Percentiles rank a stretch among this genome's conserved stretches.
Evolutionary conservation across 1,140 invertebrate genomes (phyloP).

Genomic region (Listronotus oregonensis): DNA sequence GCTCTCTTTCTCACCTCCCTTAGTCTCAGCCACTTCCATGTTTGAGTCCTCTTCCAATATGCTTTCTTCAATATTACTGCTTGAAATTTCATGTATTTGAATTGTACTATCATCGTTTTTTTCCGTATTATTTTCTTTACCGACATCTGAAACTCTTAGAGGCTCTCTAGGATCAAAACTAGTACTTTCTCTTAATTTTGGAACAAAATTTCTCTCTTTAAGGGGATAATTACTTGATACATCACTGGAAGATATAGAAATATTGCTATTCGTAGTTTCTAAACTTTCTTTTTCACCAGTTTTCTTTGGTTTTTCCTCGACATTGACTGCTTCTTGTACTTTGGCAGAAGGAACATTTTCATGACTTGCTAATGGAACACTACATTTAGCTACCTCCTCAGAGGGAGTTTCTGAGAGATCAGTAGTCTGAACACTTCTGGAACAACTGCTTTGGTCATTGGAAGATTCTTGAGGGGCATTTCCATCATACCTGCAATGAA

Average conservation of each 20-base stretch:
- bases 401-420: constrained; percentile 3
- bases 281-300: not conserved
- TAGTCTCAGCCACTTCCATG: not conserved
- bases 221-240: constrained; percentile 40
- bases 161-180: constrained; percentile 46
- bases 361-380: not conserved
- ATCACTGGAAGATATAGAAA: constrained; percentile 39
- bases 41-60: constrained; percentile 28
- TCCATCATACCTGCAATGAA: constrained; percentile 23
- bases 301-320: constrained; percentile 9
- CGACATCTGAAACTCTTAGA: constrained; percentile 19
- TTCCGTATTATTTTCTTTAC: constrained; percentile 34
- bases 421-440: constrained; percentile 13
- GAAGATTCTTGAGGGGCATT: constrained; percentile 14
- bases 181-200: constrained; percentile 45
- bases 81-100: constrained; percentile 67
- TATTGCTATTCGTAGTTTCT: constrained; percentile 21
- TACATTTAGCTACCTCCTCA: not conserved
- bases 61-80: constrained; percentile 53
- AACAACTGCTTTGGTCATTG: not conserved
- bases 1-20: not conserved
- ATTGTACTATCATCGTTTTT: constrained; percentile 55
- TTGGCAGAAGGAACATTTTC: constrained; percentile 17
- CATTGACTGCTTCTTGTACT: constrained; percentile 13
- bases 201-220: constrained; percentile 44